Base-by-base conservation (phyloP, 2,113 vertebrate species). In the Oncorhynchus gorbuscha region DNA sequence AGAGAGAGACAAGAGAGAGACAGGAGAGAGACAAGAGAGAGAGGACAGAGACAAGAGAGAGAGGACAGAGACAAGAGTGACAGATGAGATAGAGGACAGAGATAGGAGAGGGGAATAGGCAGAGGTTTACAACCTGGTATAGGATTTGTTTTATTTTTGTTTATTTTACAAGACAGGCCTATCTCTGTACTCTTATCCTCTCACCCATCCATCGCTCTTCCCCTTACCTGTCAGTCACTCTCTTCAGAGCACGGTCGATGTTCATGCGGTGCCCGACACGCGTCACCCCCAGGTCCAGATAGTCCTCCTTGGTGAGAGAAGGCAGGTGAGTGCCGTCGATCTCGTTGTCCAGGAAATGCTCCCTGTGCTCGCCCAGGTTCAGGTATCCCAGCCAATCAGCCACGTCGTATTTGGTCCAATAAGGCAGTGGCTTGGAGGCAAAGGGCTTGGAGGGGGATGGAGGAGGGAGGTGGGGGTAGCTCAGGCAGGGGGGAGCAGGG, bases 221-320 rank as follows among this genome's bases (percentile, higher is more conserved):
- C 64, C 80, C 81, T 82, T 93, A 98, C 96, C 96, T 97, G 93
- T 98, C 95, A 82, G 97, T 91, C 76, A 98, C 94, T 61, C 92
- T 94, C 84, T 95, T 95, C 83, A 98, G 94, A 67, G 96, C 97
- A 16, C 97, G 92, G 76, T 97, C 96, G 69, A 98, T 98, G 90
- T 98, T 98, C 96, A 98, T 98, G 72, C 96, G 95, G 87, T 98
- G 96, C 13, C 96, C 97, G 5, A 98, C 97, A n/a, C 97, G 94
- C 3, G 96, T 98, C 73, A 98, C 97, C 0, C 97, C 97, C 84
- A 98, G 86, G 77, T 98, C 97, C 79, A 98, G 93, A 71, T 95
- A 97, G 84, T 98, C 97, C 64, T 98, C 97, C 95, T 98, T 98
- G 85, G 96, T 97, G 62, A 98, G 89, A 55, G 96, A 95, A 32